These are phyloP conservation scores for Phaethornis superciliosus DNA, from an alignment of 2,113 vertebrate species.

Conservation along the genomic window DNA sequence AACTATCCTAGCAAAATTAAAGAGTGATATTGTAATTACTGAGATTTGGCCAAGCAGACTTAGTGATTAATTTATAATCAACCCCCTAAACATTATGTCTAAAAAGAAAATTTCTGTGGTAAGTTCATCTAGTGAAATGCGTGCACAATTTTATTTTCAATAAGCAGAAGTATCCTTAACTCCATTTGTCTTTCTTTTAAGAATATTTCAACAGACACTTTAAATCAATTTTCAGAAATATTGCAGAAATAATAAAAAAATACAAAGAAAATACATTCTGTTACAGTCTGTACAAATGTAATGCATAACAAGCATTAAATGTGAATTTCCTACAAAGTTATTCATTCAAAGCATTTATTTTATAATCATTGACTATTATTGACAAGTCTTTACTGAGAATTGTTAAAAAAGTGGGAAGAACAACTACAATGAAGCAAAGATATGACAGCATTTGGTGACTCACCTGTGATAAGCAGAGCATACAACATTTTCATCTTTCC, in stretches of 20 bases:
- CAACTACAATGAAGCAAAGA: neutral
- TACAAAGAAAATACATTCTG: neutral
- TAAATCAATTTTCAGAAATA: neutral
- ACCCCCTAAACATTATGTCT: neutral
- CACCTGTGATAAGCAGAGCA: neutral
- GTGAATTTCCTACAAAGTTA: neutral
- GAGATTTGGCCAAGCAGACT: neutral
- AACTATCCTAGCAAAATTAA: neutral
- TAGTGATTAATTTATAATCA: neutral
- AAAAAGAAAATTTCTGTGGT: neutral
- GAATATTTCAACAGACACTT: neutral
- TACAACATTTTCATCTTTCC: neutral
- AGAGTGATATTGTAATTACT: fast-evolving
- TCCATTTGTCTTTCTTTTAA: neutral
- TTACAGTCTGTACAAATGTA: neutral
- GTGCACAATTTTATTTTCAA: neutral
- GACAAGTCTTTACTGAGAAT: neutral
- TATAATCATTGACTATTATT: neutral
- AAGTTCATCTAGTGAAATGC: neutral
- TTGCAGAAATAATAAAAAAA: neutral
- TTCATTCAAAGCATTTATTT: fast-evolving
- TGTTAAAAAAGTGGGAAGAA: neutral
- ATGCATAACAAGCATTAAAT: neutral
- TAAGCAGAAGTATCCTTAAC: neutral
- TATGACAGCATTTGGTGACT: neutral